Percentiles rank a stretch among this genome's conserved stretches.
phyloP scores from a whole-genome alignment of 2,797 vertebrate species.

The Squalus acanthias region DNA sequence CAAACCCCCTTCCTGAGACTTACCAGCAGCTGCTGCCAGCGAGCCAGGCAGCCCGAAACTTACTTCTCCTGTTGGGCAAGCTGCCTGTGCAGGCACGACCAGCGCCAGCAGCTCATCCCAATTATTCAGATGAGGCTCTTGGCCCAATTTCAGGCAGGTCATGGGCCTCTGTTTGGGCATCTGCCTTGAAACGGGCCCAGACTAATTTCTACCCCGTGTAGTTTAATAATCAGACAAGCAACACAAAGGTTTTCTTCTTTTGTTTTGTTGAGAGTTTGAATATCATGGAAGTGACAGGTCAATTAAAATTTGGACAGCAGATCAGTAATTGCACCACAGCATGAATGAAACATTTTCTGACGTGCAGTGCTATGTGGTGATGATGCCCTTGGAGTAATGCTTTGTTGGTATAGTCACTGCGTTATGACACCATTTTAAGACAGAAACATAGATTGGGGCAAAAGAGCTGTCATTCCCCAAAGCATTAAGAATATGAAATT shows the following conservation, averaged over 20 bases:
- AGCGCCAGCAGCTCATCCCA: neutral
- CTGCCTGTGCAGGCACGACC: neutral
- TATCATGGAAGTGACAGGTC: neutral
- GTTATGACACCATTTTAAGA: neutral
- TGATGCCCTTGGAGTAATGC: neutral
- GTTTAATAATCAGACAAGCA: neutral
- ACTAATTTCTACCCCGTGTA: neutral
- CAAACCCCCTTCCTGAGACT: too few relatives aligned
- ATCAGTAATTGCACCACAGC: neutral
- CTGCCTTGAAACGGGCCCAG: too few relatives aligned
- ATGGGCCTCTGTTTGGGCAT: too few relatives aligned
- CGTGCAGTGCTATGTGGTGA: neutral
- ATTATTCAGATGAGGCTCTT: neutral
- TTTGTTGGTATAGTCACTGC: neutral
- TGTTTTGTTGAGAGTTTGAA: neutral
- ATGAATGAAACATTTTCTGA: neutral
- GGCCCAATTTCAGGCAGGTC: neutral
- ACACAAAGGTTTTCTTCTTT: neutral
- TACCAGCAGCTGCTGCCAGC: too few relatives aligned
- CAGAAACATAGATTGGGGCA: neutral
- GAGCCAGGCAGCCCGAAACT: neutral
- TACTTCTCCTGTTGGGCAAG: neutral
- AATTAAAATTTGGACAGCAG: conserved; percentile 14
- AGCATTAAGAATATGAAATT: neutral
- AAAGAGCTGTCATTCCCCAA: neutral